These are phyloP conservation scores for Aurelia aurita DNA, from an alignment of 30 jellyfish, hydroid and myxozoan genomes.

Conservation along the genomic window DNA sequence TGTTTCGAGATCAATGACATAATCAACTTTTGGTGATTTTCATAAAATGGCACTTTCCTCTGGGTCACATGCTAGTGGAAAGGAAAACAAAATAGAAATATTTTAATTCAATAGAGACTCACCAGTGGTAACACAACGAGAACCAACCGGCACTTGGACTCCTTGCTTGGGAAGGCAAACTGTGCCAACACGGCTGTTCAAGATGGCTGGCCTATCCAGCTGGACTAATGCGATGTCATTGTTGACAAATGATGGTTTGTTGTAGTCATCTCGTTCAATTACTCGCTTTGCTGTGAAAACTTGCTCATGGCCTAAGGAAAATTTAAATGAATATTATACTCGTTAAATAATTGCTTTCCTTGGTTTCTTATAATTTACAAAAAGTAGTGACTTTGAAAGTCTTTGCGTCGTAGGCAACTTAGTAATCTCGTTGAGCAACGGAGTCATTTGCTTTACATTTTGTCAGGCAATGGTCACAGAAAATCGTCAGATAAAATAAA, in stretches of 20 bases:
- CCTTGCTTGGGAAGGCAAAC: constrained; percentile 39
- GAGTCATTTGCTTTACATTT: no score
- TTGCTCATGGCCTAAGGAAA: constrained; percentile 38
- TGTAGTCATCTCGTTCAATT: constrained; percentile 19
- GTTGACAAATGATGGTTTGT: constrained; percentile 12
- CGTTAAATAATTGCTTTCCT: no score
- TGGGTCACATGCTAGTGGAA: no score
- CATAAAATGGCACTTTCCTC: no score
- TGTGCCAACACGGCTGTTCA: constrained; percentile 37
- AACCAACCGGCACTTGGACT: constrained; percentile 25
- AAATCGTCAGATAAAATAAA: no score
- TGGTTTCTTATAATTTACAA: no score
- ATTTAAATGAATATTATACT: not conserved
- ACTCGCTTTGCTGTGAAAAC: constrained; percentile 34
- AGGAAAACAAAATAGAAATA: no score
- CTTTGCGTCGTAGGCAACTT: no score
- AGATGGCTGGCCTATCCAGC: constrained; percentile 48
- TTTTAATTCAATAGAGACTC: not conserved
- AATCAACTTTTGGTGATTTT: no score
- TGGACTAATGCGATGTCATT: constrained; percentile 55
- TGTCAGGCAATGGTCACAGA: no score
- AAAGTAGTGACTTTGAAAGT: no score
- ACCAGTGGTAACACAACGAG: constrained; percentile 45
- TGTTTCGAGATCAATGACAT: no score
- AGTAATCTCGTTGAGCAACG: not conserved